These are phyloP conservation scores for Parus major DNA, from an alignment of 2,113 vertebrate species.

Conservation along the genomic window DNA sequence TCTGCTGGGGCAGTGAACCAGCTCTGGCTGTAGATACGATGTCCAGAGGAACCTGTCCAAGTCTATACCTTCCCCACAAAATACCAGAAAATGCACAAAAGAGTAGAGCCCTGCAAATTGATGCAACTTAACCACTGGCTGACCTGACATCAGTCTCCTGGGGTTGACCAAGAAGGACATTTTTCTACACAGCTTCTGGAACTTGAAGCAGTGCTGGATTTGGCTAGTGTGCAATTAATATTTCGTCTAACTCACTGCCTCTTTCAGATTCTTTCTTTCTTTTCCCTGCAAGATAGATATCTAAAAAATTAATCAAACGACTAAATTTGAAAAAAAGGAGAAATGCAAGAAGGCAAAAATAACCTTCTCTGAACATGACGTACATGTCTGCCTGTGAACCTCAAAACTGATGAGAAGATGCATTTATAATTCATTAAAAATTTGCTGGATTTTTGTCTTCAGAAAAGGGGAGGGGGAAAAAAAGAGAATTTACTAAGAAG, in stretches of 20 bases:
- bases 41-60: background rate
- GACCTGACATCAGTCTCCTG: background rate
- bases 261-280: background rate
- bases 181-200: background rate
- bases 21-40: background rate
- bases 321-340: conserved; percentile 32
- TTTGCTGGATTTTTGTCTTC: conserved; percentile 42
- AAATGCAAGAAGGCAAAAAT: conserved; percentile 19
- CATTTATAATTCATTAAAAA: conserved; percentile 72
- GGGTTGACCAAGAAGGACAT: background rate
- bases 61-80: background rate
- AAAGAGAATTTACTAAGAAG: background rate
- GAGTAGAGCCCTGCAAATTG: background rate
- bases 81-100: background rate
- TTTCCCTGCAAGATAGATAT: conserved; percentile 23
- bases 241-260: background rate
- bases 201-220: background rate
- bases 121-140: background rate
- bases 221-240: background rate
- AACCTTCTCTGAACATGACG: background rate
- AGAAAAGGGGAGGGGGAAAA: background rate
- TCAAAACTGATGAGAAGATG: conserved; percentile 15
- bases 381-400: conserved; percentile 15
- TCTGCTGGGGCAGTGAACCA: background rate
- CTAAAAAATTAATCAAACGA: conserved; percentile 68